Conservation (phyloP, 2,888 invertebrate species). For the Idaea dimidiata region DNA sequence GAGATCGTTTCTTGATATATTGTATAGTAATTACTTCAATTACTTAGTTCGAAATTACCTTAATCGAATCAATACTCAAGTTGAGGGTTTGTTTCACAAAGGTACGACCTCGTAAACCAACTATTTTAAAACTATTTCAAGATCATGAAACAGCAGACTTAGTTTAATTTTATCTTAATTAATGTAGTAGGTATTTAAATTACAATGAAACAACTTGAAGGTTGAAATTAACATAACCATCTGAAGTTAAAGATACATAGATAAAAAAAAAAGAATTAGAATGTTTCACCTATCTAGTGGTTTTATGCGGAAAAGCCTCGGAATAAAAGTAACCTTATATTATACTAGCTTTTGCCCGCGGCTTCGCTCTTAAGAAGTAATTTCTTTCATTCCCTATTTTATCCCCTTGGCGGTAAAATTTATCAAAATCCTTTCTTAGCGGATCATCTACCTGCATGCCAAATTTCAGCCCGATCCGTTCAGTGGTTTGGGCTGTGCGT, state of each 20-base stretch:
- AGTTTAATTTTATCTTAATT: not conserved
- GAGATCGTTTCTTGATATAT: no score
- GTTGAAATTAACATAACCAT: not conserved
- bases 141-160: not conserved
- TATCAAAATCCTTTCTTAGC: no score
- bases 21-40: no score
- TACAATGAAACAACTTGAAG: not conserved
- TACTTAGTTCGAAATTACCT: not conserved
- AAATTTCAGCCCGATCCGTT: no score
- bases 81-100: not conserved
- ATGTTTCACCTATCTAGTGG: not conserved
- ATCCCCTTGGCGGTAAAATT: no score
- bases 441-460: no score
- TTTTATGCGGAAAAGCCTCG: no score
- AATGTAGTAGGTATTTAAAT: not conserved
- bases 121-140: not conserved
- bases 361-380: no score
- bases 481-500: no score
- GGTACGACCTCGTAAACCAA: not conserved
- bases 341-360: no score
- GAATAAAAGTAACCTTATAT: no score
- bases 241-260: not conserved
- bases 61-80: not conserved
- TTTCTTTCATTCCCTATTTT: no score
- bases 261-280: not conserved